Percentiles rank a stretch among this genome's conserved stretches.
These are phyloP conservation scores for Pocota personata DNA, from an alignment of 2,888 invertebrate species.

Conservation along the genomic window DNA sequence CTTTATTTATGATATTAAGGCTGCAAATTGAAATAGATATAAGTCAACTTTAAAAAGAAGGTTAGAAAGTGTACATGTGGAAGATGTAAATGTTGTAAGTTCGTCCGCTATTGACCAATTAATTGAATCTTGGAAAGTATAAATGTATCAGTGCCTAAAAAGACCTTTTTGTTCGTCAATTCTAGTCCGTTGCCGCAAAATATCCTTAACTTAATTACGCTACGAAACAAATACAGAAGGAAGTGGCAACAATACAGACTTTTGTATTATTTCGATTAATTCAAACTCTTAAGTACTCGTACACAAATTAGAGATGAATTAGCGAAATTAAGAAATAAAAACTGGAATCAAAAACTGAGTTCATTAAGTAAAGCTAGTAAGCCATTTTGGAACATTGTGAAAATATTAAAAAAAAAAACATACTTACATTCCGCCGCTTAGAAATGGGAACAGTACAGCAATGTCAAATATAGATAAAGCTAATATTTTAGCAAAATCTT, in stretches of 20 bases:
- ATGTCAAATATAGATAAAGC: neutral
- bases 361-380: too few species aligned
- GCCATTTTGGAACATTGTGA: too few species aligned
- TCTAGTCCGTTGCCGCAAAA: too few species aligned
- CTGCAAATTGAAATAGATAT: neutral
- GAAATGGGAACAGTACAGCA: too few species aligned
- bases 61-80: neutral
- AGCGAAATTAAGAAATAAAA: too few species aligned
- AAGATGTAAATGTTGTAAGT: neutral
- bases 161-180: too few species aligned
- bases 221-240: neutral
- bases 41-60: neutral
- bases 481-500: neutral
- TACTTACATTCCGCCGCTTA: too few species aligned
- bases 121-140: neutral
- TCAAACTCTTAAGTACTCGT: too few species aligned
- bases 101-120: neutral
- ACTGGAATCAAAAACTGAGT: too few species aligned
- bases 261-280: neutral
- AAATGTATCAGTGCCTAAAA: neutral
- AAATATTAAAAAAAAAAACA: too few species aligned
- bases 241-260: neutral
- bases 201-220: constrained; percentile 6
- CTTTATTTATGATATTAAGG: neutral
- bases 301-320: too few species aligned